These are phyloP conservation scores for Coptodon rendalli DNA, from an alignment of 2,113 vertebrate genomes.

Conservation along the genomic window DNA sequence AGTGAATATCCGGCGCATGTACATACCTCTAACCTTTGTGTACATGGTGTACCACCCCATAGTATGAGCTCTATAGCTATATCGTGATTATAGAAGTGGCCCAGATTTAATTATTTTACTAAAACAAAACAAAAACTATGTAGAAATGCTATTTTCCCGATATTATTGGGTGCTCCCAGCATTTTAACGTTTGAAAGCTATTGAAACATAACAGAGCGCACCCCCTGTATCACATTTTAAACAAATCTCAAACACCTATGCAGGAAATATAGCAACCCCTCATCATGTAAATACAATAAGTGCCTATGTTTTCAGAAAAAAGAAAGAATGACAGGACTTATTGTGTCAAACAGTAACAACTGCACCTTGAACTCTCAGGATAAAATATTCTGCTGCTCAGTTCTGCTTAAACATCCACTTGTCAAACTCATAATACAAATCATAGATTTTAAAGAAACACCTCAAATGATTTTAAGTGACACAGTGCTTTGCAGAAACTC, in stretches of 20 bases:
- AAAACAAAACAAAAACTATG: neutral
- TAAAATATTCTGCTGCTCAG: neutral
- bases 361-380: neutral
- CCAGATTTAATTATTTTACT: neutral
- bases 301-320: neutral
- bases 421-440: neutral
- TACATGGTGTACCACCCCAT: conserved; percentile 4
- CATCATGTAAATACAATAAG: neutral
- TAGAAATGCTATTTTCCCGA: neutral
- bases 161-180: neutral
- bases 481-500: neutral
- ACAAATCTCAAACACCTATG: neutral
- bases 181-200: neutral
- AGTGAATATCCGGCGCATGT: conserved; percentile 45
- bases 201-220: neutral
- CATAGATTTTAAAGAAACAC: neutral
- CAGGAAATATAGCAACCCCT: neutral
- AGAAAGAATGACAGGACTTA: neutral
- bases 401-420: neutral
- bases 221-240: neutral
- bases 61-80: neutral
- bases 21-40: conserved; percentile 40
- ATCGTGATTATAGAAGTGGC: accelerated
- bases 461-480: neutral
- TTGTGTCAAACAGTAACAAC: neutral